Evolutionary conservation across 2,888 invertebrate species (phyloP).

Genomic region (Spatulosminthurus flaviceps): DNA sequence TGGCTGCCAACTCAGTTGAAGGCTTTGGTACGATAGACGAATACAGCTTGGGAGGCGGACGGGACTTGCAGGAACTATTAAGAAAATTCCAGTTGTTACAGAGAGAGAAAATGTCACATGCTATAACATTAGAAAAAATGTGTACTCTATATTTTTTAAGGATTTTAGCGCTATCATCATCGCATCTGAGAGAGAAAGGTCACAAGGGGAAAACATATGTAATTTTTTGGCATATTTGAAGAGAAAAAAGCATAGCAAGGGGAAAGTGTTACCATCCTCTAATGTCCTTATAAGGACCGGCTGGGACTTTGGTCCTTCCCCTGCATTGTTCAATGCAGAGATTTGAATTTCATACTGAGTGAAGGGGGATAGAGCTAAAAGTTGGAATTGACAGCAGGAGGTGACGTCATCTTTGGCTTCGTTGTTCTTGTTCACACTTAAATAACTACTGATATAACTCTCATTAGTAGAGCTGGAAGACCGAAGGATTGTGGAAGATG

Average conservation of each 20-base stretch:
- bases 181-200: no score
- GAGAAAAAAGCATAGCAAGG: no score
- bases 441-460: background rate
- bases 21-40: constrained; percentile 59
- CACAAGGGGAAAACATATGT: no score
- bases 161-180: no score
- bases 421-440: constrained; percentile 19
- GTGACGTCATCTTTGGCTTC: background rate
- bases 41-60: constrained; percentile 57
- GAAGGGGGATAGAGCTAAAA: constrained; percentile 57
- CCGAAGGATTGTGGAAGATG: background rate
- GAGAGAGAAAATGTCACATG: no score
- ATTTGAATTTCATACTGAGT: constrained; percentile 60
- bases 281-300: constrained; percentile 55
- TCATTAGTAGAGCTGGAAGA: background rate
- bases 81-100: no score
- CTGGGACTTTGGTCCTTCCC: constrained; percentile 56
- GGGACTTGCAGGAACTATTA: constrained; percentile 55
- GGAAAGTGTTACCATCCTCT: constrained; percentile 55
- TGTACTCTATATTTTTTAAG: no score
- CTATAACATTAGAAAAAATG: no score
- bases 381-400: constrained; percentile 59
- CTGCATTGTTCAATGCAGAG: constrained; percentile 59
- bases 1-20: constrained; percentile 62
- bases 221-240: no score